Evolutionary conservation across 2,797 vertebrate species (phyloP), one percentile per base, ranked within the genome.

Genomic region (Sebastes steindachneri): DNA sequence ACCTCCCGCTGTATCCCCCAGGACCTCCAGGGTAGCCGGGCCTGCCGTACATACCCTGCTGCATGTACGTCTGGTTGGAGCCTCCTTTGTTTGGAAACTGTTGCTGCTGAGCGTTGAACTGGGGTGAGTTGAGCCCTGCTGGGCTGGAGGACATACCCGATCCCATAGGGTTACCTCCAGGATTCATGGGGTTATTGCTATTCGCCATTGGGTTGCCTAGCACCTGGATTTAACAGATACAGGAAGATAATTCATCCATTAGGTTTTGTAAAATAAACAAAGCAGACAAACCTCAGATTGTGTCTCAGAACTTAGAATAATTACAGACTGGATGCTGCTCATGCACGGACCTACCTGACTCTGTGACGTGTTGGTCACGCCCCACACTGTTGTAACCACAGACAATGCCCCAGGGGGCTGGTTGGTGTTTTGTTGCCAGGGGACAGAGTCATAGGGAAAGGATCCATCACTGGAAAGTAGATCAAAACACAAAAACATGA

Each of bases 301-400:
- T 59, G 48, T 41, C 5, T 45, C 9, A 57, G 25, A 80, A 67
- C 14, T 28, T 63, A 63, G 25, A 69, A 53, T 65, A 23, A 41
- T 12, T 25, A 48, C 2, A 31, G 37, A 51, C 29, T 64, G 10
- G 68, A n/a, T 71, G 57, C 25, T 66, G 73, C 11, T 75, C 7
- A 31, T 59, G 62, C 70, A 7, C 4, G 63, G 88, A 86, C 96
- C 93, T 96, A 98, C 99, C 97, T 99, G 99, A 95, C 98, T 99
- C 93, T 99, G 99, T 87, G 99, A 99, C 3, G 99, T 99, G 86
- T 99, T 99, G 95, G 99, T 99, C 92, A 99, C 98, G 87, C 99
- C 98, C 99, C 99, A 99, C 94, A 99, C 98, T 25, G 99, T 99
- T 89, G 99, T 99, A 95, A 99, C 99, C 95, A 99, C 99, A 2